These are phyloP conservation scores for Gymnothorax javanicus DNA, from an alignment of 2,797 vertebrate genomes.

Conservation along the genomic window DNA sequence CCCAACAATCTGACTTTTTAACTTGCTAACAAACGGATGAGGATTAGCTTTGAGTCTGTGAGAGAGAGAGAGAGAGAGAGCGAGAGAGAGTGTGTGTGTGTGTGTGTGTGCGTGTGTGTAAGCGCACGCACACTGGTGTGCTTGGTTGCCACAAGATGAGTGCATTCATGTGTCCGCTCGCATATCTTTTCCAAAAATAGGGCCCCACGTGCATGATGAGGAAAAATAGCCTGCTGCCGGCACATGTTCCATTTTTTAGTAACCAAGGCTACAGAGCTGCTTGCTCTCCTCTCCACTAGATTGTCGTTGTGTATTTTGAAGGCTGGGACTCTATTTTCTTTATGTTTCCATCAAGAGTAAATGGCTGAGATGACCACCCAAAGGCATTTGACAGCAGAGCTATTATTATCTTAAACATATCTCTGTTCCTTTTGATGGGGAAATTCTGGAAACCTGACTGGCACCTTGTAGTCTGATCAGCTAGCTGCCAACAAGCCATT, in stretches of 20 bases:
- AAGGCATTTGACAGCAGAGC: background rate
- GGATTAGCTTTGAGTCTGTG: background rate
- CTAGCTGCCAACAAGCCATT: background rate
- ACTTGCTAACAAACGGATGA: background rate
- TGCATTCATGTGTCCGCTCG: too few relatives aligned
- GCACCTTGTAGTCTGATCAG: background rate
- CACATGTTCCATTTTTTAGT: background rate
- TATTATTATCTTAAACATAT: background rate
- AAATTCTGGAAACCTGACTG: background rate
- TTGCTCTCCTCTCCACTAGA: background rate
- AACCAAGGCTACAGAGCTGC: background rate
- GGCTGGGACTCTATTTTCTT: background rate
- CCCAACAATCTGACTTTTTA: background rate
- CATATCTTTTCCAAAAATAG: background rate
- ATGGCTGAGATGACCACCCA: background rate
- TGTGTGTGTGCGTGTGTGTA: constrained; percentile 16
- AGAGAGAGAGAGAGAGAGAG: constrained; percentile 7
- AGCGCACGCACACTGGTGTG: background rate
- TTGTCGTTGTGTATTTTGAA: background rate
- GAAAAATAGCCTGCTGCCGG: background rate
- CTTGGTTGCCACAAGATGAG: too few relatives aligned
- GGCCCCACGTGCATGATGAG: background rate
- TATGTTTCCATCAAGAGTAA: background rate
- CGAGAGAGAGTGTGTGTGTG: constrained; percentile 9
- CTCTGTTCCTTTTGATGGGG: background rate